These are phyloP conservation scores for Meleagris gallopavo DNA, from an alignment of 2,113 vertebrate genomes.

Conservation along the genomic window DNA sequence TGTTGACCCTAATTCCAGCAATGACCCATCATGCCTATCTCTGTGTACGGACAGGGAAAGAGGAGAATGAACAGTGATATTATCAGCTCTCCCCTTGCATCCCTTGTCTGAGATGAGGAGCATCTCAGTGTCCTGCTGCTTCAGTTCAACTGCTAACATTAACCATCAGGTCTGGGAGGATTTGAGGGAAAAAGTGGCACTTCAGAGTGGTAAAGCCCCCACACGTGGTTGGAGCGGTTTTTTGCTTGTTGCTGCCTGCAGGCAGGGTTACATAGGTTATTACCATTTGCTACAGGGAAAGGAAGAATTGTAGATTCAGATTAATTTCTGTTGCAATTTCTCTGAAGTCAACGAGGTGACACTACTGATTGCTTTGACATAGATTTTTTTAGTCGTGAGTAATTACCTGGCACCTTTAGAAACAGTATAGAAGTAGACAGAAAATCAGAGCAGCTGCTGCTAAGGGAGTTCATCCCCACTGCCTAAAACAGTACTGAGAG, in stretches of 20 bases:
- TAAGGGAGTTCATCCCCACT: neutral
- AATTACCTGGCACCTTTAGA: slow-evolving; percentile 12
- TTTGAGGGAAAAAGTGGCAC: neutral
- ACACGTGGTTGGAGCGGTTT: neutral
- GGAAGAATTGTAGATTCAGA: neutral
- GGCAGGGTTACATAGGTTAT: neutral
- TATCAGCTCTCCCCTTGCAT: rapidly evolving
- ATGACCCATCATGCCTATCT: neutral
- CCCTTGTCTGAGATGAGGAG: neutral
- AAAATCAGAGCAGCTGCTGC: neutral
- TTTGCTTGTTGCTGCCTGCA: neutral
- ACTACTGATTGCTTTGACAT: slow-evolving; percentile 11
- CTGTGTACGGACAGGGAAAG: neutral
- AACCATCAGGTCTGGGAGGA: neutral
- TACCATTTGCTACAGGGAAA: neutral
- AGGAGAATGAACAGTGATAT: neutral
- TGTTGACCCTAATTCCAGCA: neutral
- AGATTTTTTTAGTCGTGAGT: slow-evolving; percentile 16
- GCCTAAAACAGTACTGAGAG: neutral
- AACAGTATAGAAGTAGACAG: neutral
- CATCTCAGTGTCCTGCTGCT: neutral
- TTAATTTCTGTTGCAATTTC: slow-evolving; percentile 21
- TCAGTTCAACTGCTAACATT: neutral
- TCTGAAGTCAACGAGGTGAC: slow-evolving; percentile 21
- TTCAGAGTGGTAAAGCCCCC: neutral